Evolutionary conservation across 2,888 invertebrate species (phyloP).

Genomic region (Mantis religiosa): DNA sequence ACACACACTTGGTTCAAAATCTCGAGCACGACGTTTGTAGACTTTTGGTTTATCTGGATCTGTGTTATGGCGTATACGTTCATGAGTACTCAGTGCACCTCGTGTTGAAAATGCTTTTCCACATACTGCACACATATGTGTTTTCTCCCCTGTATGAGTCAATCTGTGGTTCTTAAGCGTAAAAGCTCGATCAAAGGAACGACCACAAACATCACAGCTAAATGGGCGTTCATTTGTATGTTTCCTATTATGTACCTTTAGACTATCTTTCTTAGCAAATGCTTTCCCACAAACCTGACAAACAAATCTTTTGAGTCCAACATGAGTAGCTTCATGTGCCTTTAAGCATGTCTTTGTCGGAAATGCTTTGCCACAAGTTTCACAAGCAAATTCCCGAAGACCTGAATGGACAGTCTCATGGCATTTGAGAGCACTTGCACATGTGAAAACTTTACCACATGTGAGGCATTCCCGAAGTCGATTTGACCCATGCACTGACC

Average conservation of each 20-base stretch:
- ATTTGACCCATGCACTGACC: not conserved
- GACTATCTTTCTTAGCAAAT: constrained; percentile 25
- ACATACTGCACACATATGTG: constrained; percentile 19
- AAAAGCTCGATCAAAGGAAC: constrained; percentile 16
- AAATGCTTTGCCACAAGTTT: constrained; percentile 24
- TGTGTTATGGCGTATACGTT: constrained; percentile 19
- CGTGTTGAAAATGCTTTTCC: constrained; percentile 21
- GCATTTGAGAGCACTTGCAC: constrained; percentile 22
- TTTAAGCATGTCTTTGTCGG: constrained; percentile 25
- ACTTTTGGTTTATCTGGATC: constrained; percentile 21
- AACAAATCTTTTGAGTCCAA: constrained; percentile 10
- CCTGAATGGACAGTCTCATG: constrained; percentile 23
- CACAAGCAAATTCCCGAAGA: constrained; percentile 16
- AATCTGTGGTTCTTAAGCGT: constrained; percentile 18
- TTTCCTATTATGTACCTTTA: constrained; percentile 26
- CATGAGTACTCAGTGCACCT: constrained; percentile 17
- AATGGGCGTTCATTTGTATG: constrained; percentile 28
- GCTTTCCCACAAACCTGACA: constrained; percentile 20
- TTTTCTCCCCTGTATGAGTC: constrained; percentile 21
- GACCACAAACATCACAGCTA: constrained; percentile 27
- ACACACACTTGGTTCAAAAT: constrained; percentile 27
- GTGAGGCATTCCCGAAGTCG: constrained; percentile 20
- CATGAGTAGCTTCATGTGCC: constrained; percentile 15
- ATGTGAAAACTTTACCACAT: constrained; percentile 25
- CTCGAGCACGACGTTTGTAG: constrained; percentile 23